A percentile compares a stretch with the other conserved stretches of the same genome.
Conservation (phyloP, 2,113 vertebrate species). For the Thermophis baileyi region DNA sequence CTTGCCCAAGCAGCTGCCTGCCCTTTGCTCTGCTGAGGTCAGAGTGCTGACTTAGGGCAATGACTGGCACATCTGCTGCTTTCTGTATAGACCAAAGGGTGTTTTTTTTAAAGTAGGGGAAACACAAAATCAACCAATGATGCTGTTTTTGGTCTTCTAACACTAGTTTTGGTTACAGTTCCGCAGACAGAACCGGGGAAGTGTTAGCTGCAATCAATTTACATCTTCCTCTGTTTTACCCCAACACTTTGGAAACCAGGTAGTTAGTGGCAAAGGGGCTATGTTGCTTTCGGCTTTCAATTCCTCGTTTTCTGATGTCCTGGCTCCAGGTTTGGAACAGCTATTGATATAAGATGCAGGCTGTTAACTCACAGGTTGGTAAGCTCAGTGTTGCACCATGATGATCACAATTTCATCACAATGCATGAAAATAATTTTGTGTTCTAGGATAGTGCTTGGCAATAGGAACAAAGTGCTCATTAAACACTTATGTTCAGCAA, state of each 20-base stretch:
- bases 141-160: background rate
- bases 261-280: background rate
- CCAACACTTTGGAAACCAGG: background rate
- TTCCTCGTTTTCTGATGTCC: background rate
- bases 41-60: constrained; percentile 27
- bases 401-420: constrained; percentile 5
- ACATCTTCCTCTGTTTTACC: background rate
- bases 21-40: constrained; percentile 38
- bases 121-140: background rate
- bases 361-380: background rate
- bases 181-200: background rate
- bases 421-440: constrained; percentile 1
- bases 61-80: constrained; percentile 26
- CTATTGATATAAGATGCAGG: background rate
- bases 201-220: background rate
- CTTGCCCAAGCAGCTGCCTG: constrained; percentile 33
- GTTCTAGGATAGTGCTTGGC: constrained; percentile 10
- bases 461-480: constrained; percentile 7
- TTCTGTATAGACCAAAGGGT: background rate
- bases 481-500: constrained; percentile 23
- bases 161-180: background rate
- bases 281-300: background rate
- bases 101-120: background rate
- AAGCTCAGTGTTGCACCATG: background rate
- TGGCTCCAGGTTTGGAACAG: background rate